phyloP scores from a whole-genome alignment of 2,888 invertebrate genomes.

The Polyommatus icarus region DNA sequence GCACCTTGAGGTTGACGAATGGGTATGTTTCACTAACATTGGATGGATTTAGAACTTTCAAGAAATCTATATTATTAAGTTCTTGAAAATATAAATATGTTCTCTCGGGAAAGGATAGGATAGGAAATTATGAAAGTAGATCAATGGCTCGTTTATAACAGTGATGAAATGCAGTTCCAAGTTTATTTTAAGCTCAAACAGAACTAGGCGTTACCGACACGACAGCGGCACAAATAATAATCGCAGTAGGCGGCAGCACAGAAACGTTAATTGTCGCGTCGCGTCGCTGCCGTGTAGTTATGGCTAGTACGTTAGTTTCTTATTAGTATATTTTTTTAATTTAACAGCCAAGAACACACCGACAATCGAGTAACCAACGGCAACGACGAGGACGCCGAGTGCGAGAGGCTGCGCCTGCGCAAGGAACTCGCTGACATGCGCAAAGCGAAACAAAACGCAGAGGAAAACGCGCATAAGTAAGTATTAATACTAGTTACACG shows the following conservation, averaged over 20 bases:
- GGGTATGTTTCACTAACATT: conserved; percentile 48
- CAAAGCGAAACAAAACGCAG: conserved; percentile 79
- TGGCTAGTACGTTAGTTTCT: not conserved
- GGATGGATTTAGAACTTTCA: not conserved
- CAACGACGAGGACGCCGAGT: conserved; percentile 65
- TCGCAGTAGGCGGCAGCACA: not conserved
- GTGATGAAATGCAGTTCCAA: too few species aligned
- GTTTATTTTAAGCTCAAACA: too few species aligned
- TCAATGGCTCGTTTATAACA: too few species aligned
- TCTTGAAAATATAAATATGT: too few species aligned
- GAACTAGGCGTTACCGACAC: too few species aligned
- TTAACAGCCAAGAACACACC: conserved; percentile 56
- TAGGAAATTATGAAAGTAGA: too few species aligned
- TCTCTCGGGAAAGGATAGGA: too few species aligned
- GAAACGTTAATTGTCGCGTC: not conserved
- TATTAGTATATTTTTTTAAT: not conserved
- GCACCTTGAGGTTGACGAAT: conserved; percentile 60
- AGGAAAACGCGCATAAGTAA: conserved; percentile 81
- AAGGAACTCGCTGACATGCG: conserved; percentile 80
- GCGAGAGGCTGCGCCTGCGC: conserved; percentile 77
- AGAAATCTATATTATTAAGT: not conserved
- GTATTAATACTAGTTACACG: conserved; percentile 40
- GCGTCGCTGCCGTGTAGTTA: not conserved
- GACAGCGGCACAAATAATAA: too few species aligned
- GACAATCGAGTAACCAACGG: conserved; percentile 65